phyloP scores from a whole-genome alignment of 2,888 invertebrate genomes.

The Euzophera pinguis region DNA sequence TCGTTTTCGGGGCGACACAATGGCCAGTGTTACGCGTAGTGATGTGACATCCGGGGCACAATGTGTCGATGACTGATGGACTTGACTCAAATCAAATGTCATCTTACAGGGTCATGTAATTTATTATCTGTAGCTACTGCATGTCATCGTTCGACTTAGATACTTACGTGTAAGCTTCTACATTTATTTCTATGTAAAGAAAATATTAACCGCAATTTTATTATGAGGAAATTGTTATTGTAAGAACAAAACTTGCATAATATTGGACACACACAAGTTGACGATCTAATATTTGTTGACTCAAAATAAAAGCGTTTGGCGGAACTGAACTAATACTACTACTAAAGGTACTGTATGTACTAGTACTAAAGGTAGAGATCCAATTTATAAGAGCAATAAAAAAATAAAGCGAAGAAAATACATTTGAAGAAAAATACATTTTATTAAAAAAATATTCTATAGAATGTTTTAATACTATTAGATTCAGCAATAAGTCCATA shows the following conservation, averaged over 20 bases:
- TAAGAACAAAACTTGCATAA: constrained; percentile 30
- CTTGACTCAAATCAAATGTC: constrained; percentile 34
- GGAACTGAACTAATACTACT: no score
- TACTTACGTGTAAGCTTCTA: neutral
- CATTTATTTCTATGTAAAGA: neutral
- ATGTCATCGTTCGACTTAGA: constrained; percentile 32
- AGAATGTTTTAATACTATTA: no score
- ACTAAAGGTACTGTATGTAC: no score
- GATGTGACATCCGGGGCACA: constrained; percentile 69
- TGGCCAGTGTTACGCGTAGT: constrained; percentile 39
- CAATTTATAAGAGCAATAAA: no score
- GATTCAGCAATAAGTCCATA: no score
- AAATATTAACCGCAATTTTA: constrained; percentile 1
- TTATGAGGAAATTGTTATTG: constrained; percentile 23
- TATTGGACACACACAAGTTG: constrained; percentile 42
- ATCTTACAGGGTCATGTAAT: constrained; percentile 13
- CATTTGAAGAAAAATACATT: no score
- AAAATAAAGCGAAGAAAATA: no score
- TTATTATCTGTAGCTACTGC: constrained; percentile 37
- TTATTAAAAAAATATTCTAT: no score
- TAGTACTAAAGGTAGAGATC: neutral
- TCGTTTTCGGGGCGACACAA: constrained; percentile 30
- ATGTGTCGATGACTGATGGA: constrained; percentile 64
- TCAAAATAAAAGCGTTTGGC: constrained; percentile 26
- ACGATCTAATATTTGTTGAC: constrained; percentile 38